Evolutionary conservation across 2,797 vertebrate genomes (phyloP), one percentile per base, ranked within the genome.

Genomic region (Pelobates cultripes): DNA sequence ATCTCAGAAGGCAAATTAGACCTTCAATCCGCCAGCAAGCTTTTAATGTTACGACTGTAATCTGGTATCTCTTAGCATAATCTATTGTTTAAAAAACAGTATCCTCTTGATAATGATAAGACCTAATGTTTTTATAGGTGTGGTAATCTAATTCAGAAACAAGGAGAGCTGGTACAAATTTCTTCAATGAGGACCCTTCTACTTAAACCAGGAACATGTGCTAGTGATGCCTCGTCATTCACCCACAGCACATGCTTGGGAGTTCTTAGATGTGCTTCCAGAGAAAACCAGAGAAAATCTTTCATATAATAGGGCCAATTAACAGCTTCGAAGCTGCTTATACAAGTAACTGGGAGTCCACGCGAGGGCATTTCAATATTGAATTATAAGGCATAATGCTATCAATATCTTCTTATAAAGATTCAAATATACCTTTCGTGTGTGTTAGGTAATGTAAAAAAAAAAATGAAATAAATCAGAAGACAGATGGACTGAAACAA

Each of bases 41-140:
- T 66, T 63, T 67, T 10, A 41, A 4, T 14, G 43, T n/a, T 43
- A 43, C 53, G 41, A 53, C 41, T 51, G 64, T 43, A 79, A 84
- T 79, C 7, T 84, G 82, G 73, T 84, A 76, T 80, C 77, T 76
- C 68, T 80, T 76, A 76, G 73, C 45, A 71, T 80, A 84, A 84
- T 79, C 77, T 76, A 57, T 84, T 84, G 82, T 84, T 84, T 84
- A 75, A 72, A 74, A 70, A 73, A 67, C 73, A 17, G 67, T 76
- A 79, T 75, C 47, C 77, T 84, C 77, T 69, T 75, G 82, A 75
- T 79, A 71, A 72, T 75, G 71, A 64, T 42, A 72, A 79, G 40
- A 13, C 60, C 15, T 55, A 41, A 72, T 84, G 73, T 84, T 84
- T 80, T 55, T 51, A 66, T 79, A 66, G 73, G 68, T 71, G 63